phyloP scores from a whole-genome alignment of 2,113 vertebrate genomes.

The Podarcis muralis region DNA sequence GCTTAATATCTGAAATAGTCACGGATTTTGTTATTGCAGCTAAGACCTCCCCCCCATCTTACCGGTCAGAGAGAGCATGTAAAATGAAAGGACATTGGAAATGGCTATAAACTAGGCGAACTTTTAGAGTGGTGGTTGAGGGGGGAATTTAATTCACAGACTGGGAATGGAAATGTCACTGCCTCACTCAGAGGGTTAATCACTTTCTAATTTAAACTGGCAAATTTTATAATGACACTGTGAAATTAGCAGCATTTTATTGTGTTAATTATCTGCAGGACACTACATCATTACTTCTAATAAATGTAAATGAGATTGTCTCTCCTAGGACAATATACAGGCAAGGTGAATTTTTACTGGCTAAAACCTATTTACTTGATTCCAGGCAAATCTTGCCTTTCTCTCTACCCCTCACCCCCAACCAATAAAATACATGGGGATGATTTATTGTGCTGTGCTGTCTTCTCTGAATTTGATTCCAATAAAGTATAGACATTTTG shows the following conservation, averaged over 20 bases:
- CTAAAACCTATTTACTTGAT: slow-evolving; percentile 68
- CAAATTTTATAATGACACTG: slow-evolving; percentile 86
- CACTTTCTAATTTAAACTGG: slow-evolving; percentile 83
- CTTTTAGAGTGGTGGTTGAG: slow-evolving; percentile 56
- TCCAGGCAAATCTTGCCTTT: slow-evolving; percentile 52
- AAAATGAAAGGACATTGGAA: slow-evolving; percentile 37
- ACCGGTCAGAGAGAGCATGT: not conserved
- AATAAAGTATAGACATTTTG: slow-evolving; percentile 42
- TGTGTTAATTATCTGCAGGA: slow-evolving; percentile 87
- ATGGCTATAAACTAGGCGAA: slow-evolving; percentile 52
- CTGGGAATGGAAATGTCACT: slow-evolving; percentile 84
- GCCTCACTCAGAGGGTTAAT: slow-evolving; percentile 83
- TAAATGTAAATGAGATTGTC: slow-evolving; percentile 82
- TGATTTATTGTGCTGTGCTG: slow-evolving; percentile 36
- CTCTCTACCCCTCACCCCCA: not conserved
- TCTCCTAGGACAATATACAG: slow-evolving; percentile 79
- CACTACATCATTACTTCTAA: slow-evolving; percentile 85
- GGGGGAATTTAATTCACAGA: slow-evolving; percentile 80
- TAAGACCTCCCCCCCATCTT: not conserved
- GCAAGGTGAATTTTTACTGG: slow-evolving; percentile 85
- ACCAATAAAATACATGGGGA: slow-evolving; percentile 53
- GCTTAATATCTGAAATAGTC: slow-evolving; percentile 36
- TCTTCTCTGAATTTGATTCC: slow-evolving; percentile 60
- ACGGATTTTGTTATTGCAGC: slow-evolving; percentile 35
- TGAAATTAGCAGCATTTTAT: slow-evolving; percentile 91